Evolutionary conservation across 2,888 invertebrate species (phyloP), one percentile per base, ranked within the genome.

Genomic region (Amphipoea lucens): DNA sequence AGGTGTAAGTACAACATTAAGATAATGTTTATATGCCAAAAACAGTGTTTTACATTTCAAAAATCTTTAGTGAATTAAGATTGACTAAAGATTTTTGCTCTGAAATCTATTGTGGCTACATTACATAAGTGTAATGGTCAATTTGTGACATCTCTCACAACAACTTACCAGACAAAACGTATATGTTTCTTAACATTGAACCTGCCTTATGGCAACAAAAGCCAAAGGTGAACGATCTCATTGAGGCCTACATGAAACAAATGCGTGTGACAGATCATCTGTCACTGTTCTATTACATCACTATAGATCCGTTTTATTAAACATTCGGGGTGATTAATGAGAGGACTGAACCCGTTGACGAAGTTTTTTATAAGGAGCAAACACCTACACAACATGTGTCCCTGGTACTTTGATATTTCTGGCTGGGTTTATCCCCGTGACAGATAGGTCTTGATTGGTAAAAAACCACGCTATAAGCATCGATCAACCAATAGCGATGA

Each of bases 241-340:
- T 78, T 23, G 60, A 82, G 75, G 78, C 88, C 69, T 57, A 81
- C 80, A 87, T 75, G 86, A 90, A 90, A 92, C 89, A 89, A 90
- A 87, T 77, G 83, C 74, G 78, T 81, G 89, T 88, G 90, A 90
- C 90, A 90, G 83, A 78, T 77, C 75, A 90, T 92, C 87, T 85
- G 90, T 92, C 91, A 90, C 90, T 72, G 85, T 87, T 85, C 82
- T 82, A 86, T 87, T 88, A 79, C 57, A 57, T 57, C 11, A 65
- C 48, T 70, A 76, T 81, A 76, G 78, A 83, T 88, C 73, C 71
- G 76, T 82, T 88, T 86, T 87, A 90, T 89, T 86, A 87, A 89
- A 86, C 84, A 70, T 79, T 79, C 75, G 65, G 48, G 20, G 82
- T 90, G 90, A 90, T 90, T 89, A 85, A 90, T 90, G 90, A 86